These are phyloP conservation scores for Sympetrum striolatum DNA, from an alignment of 2,888 invertebrate genomes.

Conservation along the genomic window DNA sequence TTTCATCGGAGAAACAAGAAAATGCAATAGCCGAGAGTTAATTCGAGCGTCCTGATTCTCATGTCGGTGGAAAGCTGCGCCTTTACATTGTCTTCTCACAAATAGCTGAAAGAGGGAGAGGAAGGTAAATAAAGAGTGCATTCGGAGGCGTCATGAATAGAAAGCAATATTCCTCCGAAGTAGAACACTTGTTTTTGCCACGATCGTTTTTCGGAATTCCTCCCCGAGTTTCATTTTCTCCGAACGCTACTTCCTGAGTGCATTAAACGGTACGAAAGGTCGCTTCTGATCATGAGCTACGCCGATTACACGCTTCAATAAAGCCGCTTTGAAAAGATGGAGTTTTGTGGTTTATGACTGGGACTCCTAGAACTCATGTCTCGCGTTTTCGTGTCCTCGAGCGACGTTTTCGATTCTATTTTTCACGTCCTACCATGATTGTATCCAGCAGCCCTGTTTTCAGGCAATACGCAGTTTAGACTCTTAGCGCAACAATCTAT, in stretches of 20 bases:
- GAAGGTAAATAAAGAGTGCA: neutral
- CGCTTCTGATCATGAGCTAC: too few species aligned
- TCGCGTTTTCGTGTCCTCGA: neutral
- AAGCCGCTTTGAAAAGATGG: neutral
- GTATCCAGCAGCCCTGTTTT: too few species aligned
- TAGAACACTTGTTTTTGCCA: conserved; percentile 9
- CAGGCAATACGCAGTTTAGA: too few species aligned
- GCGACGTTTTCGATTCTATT: neutral
- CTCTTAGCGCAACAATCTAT: too few species aligned
- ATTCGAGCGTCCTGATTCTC: too few species aligned
- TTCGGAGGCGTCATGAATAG: neutral
- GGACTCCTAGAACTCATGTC: neutral
- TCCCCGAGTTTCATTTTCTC: neutral
- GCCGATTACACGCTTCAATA: too few species aligned
- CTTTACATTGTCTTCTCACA: neutral
- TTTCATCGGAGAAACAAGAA: too few species aligned
- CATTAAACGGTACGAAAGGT: too few species aligned
- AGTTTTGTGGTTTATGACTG: neutral
- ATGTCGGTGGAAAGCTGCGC: neutral
- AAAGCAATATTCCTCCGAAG: conserved; percentile 13
- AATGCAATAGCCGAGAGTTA: too few species aligned
- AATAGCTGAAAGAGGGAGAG: neutral
- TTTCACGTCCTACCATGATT: too few species aligned
- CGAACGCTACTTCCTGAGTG: neutral
- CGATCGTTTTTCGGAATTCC: neutral